Evolutionary conservation across 2,888 invertebrate genomes (phyloP), one percentile per base, ranked within the genome.

Genomic region (Ecdyonurus torrentis): DNA sequence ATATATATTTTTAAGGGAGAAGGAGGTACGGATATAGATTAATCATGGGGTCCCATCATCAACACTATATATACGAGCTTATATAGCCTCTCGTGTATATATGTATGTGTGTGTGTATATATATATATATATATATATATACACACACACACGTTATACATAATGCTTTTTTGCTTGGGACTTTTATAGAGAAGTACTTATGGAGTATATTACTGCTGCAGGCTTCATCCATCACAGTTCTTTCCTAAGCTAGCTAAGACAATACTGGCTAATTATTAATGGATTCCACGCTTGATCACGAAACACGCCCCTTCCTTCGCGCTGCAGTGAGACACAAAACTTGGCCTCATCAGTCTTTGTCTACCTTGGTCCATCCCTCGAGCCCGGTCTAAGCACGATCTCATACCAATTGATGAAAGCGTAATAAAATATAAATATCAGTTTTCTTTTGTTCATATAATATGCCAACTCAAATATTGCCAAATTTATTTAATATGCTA

Each of bases 181-280:
- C n/a, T n/a, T n/a, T n/a, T n/a, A n/a, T n/a, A 5, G 37, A 5
- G 37, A 37, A 15, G 37, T 37, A 15, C 37, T 37, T 37, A 15
- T 37, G n/a, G n/a, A n/a, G 37, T 37, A 10, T 37, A 37, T 37
- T 37, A 15, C 37, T 37, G 37, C 37, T 37, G 37, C 37, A 10
- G 37, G 37, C 37, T 10, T n/a, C 37, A 37, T 37, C 37, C 37
- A 37, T 55, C 55, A 22, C 55, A 22, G 7, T 22, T 5, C 55
- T 50, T 10, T 50, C 50, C 7, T 50, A 50, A 10, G 50, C 10
- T 10, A 18, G 19, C 7, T 55, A 55, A 55, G 55, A 55, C 55
- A 55, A 55, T 55, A 55, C 55, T 55, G 55, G 19, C 22, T 55
- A 55, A 55, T 55, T 55, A 55, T 55, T 55, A 55, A 55, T 55